Evolutionary conservation across 2,113 vertebrate species (phyloP), one percentile per base, ranked within the genome.

Genomic region (Calidris pygmaea): DNA sequence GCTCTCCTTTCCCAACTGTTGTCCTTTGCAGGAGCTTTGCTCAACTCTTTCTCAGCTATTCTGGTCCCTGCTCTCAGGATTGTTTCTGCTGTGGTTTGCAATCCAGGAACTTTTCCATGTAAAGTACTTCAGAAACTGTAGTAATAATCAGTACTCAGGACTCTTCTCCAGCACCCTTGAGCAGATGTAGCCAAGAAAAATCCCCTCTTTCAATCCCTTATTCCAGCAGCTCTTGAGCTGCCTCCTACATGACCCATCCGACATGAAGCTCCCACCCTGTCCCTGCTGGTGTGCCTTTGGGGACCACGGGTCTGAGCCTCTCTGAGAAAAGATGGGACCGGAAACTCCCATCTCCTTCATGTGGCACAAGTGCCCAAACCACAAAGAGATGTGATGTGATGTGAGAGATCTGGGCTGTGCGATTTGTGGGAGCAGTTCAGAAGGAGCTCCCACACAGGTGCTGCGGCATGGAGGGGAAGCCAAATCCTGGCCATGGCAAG

Each of bases 271-370:
- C 37, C 50, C 41, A 24, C 35, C 30, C 21, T 18, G 11, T 20
- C 34, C 55, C 27, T 53, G 20, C 63, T 43, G 2, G 0, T 24
- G 17, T 71, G n/a, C 39, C 29, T 60, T 35, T n/a, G 39, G 43
- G 47, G 15, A 0, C 24, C 2, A 0, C 0, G 0, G 24, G 16
- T 8, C 62, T 23, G 30, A 88, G 30, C 16, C 29, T 55, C 29
- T 29, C 45, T 19, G 19, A 15, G 34, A 41, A 1, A 4, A 80
- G 45, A 14, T 20, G 14, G 43, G 60, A 79, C 22, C 32, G 48
- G 32, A 60, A 85, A 29, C 34, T 9, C 13, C 6, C 0, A 14
- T 26, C n/a, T 65, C 48, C n/a, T 17, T 66, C 29, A 2, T 65
- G 43, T 3, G 24, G 29, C 6, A 6, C 0, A 0, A 56, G 45